Conservation (phyloP, 2,113 vertebrate species). For the Neotoma lepida region DNA sequence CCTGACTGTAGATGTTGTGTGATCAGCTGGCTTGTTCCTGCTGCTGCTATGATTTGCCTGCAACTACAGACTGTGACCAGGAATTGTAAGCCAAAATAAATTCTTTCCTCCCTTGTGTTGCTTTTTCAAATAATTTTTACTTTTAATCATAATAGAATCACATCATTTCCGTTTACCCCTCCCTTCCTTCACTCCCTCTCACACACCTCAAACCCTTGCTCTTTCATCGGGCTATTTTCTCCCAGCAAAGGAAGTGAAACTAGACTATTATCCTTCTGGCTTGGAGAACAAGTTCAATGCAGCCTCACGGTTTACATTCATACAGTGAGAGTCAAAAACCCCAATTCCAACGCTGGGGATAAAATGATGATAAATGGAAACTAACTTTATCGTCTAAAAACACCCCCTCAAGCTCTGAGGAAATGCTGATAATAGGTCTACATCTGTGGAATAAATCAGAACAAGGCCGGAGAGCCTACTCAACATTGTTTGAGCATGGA, state of each 20-base stretch:
- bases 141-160: background rate
- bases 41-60: no score
- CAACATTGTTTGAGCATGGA: slow-evolving; percentile 67
- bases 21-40: background rate
- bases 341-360: slow-evolving; percentile 50
- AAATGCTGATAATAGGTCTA: slow-evolving; percentile 73
- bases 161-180: background rate
- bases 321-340: slow-evolving; percentile 40
- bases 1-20: background rate
- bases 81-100: background rate
- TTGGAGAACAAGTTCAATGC: slow-evolving; percentile 19
- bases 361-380: slow-evolving; percentile 77
- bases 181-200: background rate
- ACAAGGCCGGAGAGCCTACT: slow-evolving; percentile 65
- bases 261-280: background rate
- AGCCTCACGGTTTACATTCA: slow-evolving; percentile 35
- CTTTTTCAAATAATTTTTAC: background rate
- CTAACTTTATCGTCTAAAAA: slow-evolving; percentile 74
- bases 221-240: background rate
- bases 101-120: background rate
- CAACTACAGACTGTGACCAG: background rate
- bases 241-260: background rate
- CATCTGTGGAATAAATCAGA: slow-evolving; percentile 81
- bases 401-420: slow-evolving; percentile 69
- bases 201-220: background rate